Percentiles rank a stretch among this genome's conserved stretches.
Evolutionary conservation across 1,140 invertebrate species (phyloP).

Genomic region (Trissolcus basalis): DNA sequence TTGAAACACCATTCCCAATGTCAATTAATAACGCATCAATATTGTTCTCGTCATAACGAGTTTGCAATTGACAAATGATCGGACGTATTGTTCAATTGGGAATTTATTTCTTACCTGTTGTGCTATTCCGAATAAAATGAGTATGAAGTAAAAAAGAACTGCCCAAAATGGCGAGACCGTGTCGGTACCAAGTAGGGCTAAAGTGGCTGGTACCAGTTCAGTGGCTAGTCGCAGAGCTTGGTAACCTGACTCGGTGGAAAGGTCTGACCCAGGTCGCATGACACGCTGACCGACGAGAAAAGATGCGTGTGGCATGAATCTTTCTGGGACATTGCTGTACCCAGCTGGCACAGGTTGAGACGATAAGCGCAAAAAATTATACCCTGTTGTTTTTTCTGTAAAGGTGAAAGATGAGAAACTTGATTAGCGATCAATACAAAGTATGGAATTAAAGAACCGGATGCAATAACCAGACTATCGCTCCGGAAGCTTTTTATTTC

Average conservation of each 20-base stretch:
- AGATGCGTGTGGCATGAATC: slow-evolving; percentile 83
- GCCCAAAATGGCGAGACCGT: slow-evolving; percentile 90
- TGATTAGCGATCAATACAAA: not conserved
- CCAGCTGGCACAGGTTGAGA: slow-evolving; percentile 75
- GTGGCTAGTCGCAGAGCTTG: slow-evolving; percentile 87
- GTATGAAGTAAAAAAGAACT: slow-evolving; percentile 88
- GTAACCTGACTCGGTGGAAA: slow-evolving; percentile 82
- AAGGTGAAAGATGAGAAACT: too few species aligned
- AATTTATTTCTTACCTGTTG: slow-evolving; percentile 79
- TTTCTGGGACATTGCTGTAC: slow-evolving; percentile 77
- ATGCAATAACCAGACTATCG: too few species aligned
- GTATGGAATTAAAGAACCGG: too few species aligned
- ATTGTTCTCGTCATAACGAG: too few species aligned
- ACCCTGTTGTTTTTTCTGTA: slow-evolving; percentile 86
- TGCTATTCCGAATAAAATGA: slow-evolving; percentile 90
- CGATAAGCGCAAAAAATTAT: slow-evolving; percentile 81
- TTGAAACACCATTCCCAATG: not conserved
- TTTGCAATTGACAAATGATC: too few species aligned
- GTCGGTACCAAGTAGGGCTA: slow-evolving; percentile 82
- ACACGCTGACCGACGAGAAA: slow-evolving; percentile 84
- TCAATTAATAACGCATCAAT: too few species aligned
- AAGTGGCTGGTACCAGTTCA: slow-evolving; percentile 88
- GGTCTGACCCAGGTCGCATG: slow-evolving; percentile 77
- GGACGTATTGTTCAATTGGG: too few species aligned
- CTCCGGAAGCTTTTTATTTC: too few species aligned